Evolutionary conservation across 2,888 invertebrate species (phyloP), one percentile per base, ranked within the genome.

Genomic region (Trachelus stipa): DNA sequence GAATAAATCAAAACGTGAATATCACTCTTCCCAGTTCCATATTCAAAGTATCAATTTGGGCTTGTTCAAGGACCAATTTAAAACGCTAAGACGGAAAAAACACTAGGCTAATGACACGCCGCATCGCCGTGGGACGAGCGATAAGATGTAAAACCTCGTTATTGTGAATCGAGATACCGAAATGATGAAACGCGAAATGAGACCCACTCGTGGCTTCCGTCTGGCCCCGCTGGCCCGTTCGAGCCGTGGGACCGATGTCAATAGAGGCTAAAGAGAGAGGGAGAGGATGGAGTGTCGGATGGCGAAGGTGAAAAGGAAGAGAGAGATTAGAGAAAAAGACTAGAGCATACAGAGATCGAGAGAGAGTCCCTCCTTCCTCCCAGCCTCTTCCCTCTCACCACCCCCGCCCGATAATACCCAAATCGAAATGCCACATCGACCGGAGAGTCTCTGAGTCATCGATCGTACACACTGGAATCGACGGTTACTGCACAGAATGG

Each of bases 201-300:
- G 56, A 23, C 23, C 56, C 15, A 15, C 56, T 23, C 6, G 23
- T 15, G 23, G 40, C 40, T 40, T 40, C 40, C 40, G 40, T 56
- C 56, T 9, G 23, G 56, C 56, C 15, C 56, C 40, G 15, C 23
- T 23, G 40, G 23, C 23, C 40, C 15, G 56, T 23, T 56, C 9
- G 15, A 56, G 9, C 56, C 9, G 2, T 9, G 56, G 56, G 9
- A 23, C 23, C 56, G 56, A 23, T 56, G 56, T 23, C 15, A 23
- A 23, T 23, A 40, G 75, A 73, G n/a, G 74, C 12, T 3, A 3
- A 35, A 35, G 68, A 74, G 73, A 68, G 31, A 37, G 40, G 68
- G 69, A 77, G 75, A 68, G 75, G 69, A 30, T n/a, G 74, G 75
- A 76, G 76, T 23, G 12, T 6, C 6, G n/a, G 15, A 23, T 3